phyloP scores from a whole-genome alignment of 2,113 vertebrate genomes.

The Catharus bicknelli region DNA sequence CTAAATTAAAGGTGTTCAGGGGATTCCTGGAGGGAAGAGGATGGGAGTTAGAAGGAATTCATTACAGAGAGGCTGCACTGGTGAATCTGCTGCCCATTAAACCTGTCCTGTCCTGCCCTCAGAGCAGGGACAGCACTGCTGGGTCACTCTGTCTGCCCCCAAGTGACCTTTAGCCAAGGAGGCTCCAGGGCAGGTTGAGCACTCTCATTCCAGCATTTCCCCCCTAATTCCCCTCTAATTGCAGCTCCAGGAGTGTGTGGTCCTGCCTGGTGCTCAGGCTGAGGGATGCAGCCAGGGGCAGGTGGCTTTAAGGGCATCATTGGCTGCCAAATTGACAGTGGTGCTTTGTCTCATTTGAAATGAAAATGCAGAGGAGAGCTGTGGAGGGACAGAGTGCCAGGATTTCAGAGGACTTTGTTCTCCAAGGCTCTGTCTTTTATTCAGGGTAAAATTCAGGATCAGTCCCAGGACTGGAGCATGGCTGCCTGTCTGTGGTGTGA shows the following conservation, averaged over 20 bases:
- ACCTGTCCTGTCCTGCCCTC: neutral
- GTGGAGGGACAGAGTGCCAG: neutral
- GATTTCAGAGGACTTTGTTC: neutral
- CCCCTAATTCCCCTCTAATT: neutral
- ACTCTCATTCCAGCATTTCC: neutral
- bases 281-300: neutral
- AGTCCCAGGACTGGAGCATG: neutral
- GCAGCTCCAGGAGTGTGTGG: neutral
- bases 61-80: neutral
- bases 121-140: neutral
- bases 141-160: neutral
- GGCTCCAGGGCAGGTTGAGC: neutral
- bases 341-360: neutral
- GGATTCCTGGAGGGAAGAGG: conserved; percentile 7
- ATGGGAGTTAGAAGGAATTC: neutral
- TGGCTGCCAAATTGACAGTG: neutral
- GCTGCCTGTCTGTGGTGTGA: neutral
- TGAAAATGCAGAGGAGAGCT: neutral
- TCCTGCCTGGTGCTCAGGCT: neutral
- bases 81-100: conserved; percentile 5
- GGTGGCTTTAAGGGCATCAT: neutral
- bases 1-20: conserved; percentile 8
- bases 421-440: neutral
- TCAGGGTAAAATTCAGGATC: neutral
- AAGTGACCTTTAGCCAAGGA: neutral